phyloP scores from a whole-genome alignment of 2,888 invertebrate genomes.

The Harmothoe impar region DNA sequence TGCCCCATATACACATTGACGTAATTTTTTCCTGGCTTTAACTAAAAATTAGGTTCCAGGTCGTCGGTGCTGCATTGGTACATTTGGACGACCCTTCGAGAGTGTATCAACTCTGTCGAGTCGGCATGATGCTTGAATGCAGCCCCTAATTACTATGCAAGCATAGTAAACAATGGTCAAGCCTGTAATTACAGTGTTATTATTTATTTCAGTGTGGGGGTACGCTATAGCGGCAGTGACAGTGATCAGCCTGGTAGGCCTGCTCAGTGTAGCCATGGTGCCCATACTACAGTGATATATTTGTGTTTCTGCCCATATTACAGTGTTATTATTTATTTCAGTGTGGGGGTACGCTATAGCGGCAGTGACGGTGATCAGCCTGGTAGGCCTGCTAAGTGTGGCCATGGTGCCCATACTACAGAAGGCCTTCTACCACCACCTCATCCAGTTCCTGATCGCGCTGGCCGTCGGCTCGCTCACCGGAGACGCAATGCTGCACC shows the following conservation, averaged over 20 bases:
- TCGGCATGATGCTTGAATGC: too few species aligned
- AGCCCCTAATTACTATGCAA: too few species aligned
- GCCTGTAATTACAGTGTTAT: too few species aligned
- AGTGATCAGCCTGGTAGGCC: conserved; percentile 93
- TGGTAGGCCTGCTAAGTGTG: conserved; percentile 94
- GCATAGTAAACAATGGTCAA: too few species aligned
- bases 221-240: conserved; percentile 92
- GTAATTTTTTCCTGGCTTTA: too few species aligned
- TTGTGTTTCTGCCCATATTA: conserved; percentile 89
- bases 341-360: conserved; percentile 93
- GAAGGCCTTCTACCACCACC: conserved; percentile 91
- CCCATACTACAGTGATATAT: conserved; percentile 89
- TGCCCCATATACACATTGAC: too few species aligned
- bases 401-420: conserved; percentile 95
- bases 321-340: conserved; percentile 81
- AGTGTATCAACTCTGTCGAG: too few species aligned
- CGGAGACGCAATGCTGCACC: conserved; percentile 95
- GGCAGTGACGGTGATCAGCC: conserved; percentile 92
- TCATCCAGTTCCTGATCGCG: conserved; percentile 95
- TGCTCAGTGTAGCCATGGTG: conserved; percentile 94
- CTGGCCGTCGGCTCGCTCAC: conserved; percentile 95
- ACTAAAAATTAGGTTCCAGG: too few species aligned
- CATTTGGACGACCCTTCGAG: too few species aligned
- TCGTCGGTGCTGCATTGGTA: too few species aligned
- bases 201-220: conserved; percentile 89